Base-by-base conservation (phyloP, 2,113 vertebrate genomes). In the Pleuronectes platessa region DNA sequence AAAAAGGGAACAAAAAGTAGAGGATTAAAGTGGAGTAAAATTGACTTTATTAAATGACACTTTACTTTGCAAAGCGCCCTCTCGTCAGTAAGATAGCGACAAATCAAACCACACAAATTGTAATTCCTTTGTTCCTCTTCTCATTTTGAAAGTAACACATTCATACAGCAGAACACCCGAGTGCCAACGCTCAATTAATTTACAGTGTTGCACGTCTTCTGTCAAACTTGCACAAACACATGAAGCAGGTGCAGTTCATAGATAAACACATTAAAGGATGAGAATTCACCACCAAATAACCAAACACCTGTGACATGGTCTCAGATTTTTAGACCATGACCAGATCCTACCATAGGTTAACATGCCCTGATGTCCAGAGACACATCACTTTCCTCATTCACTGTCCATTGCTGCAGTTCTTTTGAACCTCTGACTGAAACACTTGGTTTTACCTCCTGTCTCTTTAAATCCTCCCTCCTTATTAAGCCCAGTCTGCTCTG, bases 181-280 rank as follows among this genome's bases (percentile, higher is more conserved):
- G 31, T 56, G 24, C 31, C 49, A 68, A 12, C 18, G 55, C 42
- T 35, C 40, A 5, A 18, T 69, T 59, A 40, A 24, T 17, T n/a
- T 47, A 11, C 40, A 27, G 12, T 24, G 21, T 17, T 8, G 26
- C 65, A 23, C 24, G 21, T 49, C 49, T 49, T 20, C 20, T 75
- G 75, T 60, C 35, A 27, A 78, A 53, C 67, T 71, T 54, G 67
- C 51, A 54, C 7, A 21, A 15, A 82, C 58, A 24, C 23, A 66
- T 40, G 45, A 69, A 76, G 77, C 64, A 81, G 76, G 74, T 71
- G 60, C 12, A 55, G 40, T 68, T 78, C 27, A 31, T 59, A 21
- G 26, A 74, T 72, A 71, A 79, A 81, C 65, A 67, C 71, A 75
- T 61, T 70, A 73, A 59, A 27, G 6, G 23, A 67, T 37, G 63